Evolutionary conservation across 35 echinoderm and acorn worm species (phyloP), one percentile per base, ranked within the genome.

Genomic region (Apostichopus japonicus): DNA sequence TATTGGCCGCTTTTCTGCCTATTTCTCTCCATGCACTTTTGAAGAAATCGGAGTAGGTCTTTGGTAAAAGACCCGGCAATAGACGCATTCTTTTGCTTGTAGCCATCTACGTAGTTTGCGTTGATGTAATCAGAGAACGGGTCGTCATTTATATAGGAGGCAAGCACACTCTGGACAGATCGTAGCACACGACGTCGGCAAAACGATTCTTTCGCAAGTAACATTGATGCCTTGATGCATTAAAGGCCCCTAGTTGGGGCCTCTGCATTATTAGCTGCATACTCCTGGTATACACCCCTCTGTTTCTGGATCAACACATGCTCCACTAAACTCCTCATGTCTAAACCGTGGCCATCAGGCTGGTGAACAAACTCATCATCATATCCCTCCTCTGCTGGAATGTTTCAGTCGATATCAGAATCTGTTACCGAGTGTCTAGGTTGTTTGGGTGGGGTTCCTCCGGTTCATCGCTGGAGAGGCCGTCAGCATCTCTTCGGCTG

Each of bases 181-280:
- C n/a, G 71, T 96, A 99, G 92, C 97, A 99, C 58, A 96, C 95
- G 8, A 99, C 97, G 79, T 99, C 97, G 10, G 97, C 95, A 79
- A 96, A 99, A 52, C 97, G 91, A 78, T 99, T 99, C 92, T 99
- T 99, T 65, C 91, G 93, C 79, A 96, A 84, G 80, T 99, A 96
- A 55, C 55, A 87, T 70, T 92, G 92, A 77, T 95, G 96, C 89
- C 96, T 98, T 96, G 97, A 99, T 61, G 91, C 90, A 80, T 96
- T 90, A 82, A 99, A 99, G 55, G 79, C 91, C 17, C 97, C 95
- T 86, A n/a, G 95, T 93, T 13, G 97, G 97, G 9, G 97, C 93
- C 90, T 99, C 97, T 51, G 91, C 91, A 27, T 95, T 93, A 72
- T 96, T 99, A 23, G 89, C 92, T 58, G 95, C 95, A 95, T 99